Conservation (phyloP, 2,797 vertebrate species). For the Synanceia verrucosa region DNA sequence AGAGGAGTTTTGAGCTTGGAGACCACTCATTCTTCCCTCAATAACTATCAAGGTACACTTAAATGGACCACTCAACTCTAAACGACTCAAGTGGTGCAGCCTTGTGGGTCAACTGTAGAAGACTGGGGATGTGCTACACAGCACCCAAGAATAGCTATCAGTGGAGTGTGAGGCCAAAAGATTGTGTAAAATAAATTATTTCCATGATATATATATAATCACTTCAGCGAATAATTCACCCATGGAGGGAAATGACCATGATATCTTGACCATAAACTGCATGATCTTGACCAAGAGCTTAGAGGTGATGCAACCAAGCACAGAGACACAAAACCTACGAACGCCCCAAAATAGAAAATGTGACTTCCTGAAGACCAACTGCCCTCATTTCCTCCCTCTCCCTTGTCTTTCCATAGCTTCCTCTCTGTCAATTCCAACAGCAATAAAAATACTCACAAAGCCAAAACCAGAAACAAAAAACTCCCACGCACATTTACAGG, state of each 20-base stretch:
- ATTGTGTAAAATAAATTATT: not conserved
- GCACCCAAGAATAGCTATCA: not conserved
- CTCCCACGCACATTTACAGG: slow-evolving; percentile 26
- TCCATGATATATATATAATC: not conserved
- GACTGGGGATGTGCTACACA: slow-evolving; percentile 7
- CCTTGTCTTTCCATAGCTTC: slow-evolving; percentile 30
- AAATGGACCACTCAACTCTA: slow-evolving; percentile 38
- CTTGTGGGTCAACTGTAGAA: slow-evolving; percentile 24
- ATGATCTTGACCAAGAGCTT: slow-evolving; percentile 20
- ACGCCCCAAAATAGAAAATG: slow-evolving; percentile 52
- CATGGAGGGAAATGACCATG: slow-evolving; percentile 25
- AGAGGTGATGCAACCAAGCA: slow-evolving; percentile 28
- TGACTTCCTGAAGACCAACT: slow-evolving; percentile 62
- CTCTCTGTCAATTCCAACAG: slow-evolving; percentile 19
- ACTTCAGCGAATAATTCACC: slow-evolving; percentile 37
- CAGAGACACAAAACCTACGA: not conserved
- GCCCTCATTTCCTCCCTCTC: slow-evolving; percentile 34
- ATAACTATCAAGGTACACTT: slow-evolving; percentile 50
- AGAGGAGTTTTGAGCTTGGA: slow-evolving; percentile 43
- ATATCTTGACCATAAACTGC: not conserved
- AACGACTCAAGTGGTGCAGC: slow-evolving; percentile 28
- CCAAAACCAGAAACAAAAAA: slow-evolving; percentile 39
- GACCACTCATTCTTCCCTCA: slow-evolving; percentile 56
- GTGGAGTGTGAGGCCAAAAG: not conserved
- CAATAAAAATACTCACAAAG: slow-evolving; percentile 27